A percentile compares a stretch with the other conserved stretches of the same genome.
These are phyloP conservation scores for Rallus crepitans DNA, from an alignment of 2,797 vertebrate species.

Conservation along the genomic window DNA sequence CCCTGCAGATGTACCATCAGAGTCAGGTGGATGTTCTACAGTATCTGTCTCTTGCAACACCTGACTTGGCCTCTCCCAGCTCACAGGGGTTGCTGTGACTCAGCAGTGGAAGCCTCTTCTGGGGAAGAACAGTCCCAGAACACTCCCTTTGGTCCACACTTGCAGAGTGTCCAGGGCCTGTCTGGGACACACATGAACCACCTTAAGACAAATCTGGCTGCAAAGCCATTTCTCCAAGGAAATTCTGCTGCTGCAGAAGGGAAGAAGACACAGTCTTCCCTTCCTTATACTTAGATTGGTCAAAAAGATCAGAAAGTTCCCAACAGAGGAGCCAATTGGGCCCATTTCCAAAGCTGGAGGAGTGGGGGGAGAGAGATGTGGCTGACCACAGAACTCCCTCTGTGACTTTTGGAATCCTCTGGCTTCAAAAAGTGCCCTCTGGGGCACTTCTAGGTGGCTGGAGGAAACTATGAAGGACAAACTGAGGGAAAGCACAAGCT, in stretches of 20 bases:
- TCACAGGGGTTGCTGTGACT: background rate
- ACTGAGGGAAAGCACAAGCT: background rate
- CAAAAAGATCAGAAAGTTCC: background rate
- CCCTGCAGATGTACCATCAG: background rate
- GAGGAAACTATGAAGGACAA: background rate
- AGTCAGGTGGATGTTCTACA: accelerated
- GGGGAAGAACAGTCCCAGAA: no score
- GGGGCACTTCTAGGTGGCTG: background rate
- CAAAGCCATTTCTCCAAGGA: background rate
- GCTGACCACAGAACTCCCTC: background rate
- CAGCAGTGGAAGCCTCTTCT: background rate
- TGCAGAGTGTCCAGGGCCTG: background rate
- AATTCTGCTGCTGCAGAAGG: background rate
- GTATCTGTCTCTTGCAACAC: background rate
- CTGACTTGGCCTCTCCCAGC: background rate
- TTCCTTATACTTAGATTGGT: accelerated
- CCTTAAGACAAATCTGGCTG: background rate
- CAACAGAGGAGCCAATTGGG: background rate
- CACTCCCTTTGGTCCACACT: background rate
- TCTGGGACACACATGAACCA: accelerated
- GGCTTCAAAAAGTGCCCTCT: background rate
- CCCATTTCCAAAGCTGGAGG: background rate
- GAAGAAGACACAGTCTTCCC: background rate
- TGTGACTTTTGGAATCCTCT: background rate
- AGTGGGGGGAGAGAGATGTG: background rate